Evolutionary conservation across 2,888 invertebrate species (phyloP).

Genomic region (Oligia strigilis): DNA sequence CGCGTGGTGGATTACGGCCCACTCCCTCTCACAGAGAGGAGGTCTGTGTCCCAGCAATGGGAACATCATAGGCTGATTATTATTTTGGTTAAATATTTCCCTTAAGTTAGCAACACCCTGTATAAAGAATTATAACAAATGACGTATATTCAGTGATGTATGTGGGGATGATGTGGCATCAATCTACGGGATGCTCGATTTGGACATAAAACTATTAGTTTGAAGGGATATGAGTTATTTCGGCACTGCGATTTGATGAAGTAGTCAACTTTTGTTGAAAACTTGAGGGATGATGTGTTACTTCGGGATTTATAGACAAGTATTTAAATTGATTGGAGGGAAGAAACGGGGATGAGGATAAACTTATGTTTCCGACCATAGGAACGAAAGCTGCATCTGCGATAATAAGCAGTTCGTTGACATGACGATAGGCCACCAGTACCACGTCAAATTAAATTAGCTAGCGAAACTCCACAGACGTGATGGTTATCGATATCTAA

Average conservation of each 20-base stretch:
- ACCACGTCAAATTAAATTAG: no score
- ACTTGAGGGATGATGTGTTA: constrained; percentile 47
- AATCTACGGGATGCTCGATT: constrained; percentile 70
- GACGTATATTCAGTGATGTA: constrained; percentile 78
- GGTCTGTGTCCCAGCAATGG: no score
- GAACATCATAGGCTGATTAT: no score
- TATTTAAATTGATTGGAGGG: constrained; percentile 14
- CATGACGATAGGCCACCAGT: not conserved
- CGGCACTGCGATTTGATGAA: constrained; percentile 50
- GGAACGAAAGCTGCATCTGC: not conserved
- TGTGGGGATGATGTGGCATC: constrained; percentile 78
- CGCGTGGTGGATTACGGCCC: no score
- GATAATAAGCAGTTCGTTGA: not conserved
- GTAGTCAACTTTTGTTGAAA: constrained; percentile 53
- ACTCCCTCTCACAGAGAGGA: no score
- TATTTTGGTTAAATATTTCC: not conserved
- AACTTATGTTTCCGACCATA: not conserved
- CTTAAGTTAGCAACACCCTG: constrained; percentile 59
- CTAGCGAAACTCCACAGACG: no score
- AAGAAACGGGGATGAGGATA: no score
- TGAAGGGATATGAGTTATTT: constrained; percentile 61
- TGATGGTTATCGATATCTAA: no score
- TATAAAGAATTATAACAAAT: constrained; percentile 81
- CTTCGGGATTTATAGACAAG: constrained; percentile 41
- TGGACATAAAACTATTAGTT: constrained; percentile 69